Evolutionary conservation across 2,797 vertebrate genomes (phyloP).

Genomic region (Crax fasciolata): DNA sequence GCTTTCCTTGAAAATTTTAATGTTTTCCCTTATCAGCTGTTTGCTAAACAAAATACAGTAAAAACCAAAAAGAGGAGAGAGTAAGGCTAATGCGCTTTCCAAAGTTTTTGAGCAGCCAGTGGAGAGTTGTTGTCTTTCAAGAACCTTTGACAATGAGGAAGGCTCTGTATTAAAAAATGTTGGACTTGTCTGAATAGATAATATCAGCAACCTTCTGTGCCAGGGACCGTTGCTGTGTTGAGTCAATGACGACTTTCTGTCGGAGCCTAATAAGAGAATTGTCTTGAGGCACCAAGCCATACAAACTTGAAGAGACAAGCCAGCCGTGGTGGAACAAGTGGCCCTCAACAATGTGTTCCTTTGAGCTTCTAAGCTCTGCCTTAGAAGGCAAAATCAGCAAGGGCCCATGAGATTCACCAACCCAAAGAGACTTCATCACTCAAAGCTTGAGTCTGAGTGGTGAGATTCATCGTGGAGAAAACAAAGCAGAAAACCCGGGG

Average conservation of each 20-base stretch:
- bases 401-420: neutral
- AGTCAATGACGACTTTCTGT: slow-evolving; percentile 57
- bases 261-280: slow-evolving; percentile 47
- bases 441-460: neutral
- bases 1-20: neutral
- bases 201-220: slow-evolving; percentile 63
- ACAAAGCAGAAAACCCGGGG: neutral
- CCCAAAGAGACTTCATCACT: neutral
- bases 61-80: neutral
- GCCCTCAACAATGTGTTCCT: slow-evolving; percentile 41
- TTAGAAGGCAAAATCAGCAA: neutral
- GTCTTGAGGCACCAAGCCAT: slow-evolving; percentile 62
- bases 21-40: neutral
- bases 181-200: slow-evolving; percentile 57
- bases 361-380: slow-evolving; percentile 53
- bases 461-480: neutral
- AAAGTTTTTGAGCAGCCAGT: neutral
- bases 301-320: slow-evolving; percentile 61
- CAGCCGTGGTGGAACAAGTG: neutral
- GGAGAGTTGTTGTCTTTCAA: neutral
- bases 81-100: neutral
- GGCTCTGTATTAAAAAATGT: slow-evolving; percentile 49
- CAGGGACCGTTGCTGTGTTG: neutral
- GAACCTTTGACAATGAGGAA: slow-evolving; percentile 22
- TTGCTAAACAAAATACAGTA: slow-evolving; percentile 6